Conservation (phyloP, 2,888 invertebrate species). For the Cheilosia soror region DNA sequence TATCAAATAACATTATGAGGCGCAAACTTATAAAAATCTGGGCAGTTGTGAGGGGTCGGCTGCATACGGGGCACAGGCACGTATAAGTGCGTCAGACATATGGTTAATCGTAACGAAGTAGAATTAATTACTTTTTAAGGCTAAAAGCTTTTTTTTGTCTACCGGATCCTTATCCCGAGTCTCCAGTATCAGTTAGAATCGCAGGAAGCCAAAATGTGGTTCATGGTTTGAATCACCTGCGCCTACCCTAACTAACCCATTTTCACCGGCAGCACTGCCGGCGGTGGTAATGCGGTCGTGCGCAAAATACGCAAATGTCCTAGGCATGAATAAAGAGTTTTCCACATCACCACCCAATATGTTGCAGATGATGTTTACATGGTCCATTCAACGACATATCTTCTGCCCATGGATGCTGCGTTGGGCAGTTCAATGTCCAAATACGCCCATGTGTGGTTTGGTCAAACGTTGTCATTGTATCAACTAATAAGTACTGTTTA, state of each 20-base stretch:
- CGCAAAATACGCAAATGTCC: slow-evolving; percentile 68
- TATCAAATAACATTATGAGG: slow-evolving; percentile 57
- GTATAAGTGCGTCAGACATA: slow-evolving; percentile 44
- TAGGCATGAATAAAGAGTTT: slow-evolving; percentile 58
- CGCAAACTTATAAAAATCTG: slow-evolving; percentile 64
- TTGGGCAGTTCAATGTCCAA: slow-evolving; percentile 58
- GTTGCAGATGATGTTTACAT: slow-evolving; percentile 72
- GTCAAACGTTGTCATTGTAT: slow-evolving; percentile 62
- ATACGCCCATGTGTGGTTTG: slow-evolving; percentile 65
- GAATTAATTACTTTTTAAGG: slow-evolving; percentile 54
- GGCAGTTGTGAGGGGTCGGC: slow-evolving; percentile 19
- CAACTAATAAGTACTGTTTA: slow-evolving; percentile 59
- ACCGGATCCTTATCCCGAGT: slow-evolving; percentile 27
- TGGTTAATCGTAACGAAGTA: slow-evolving; percentile 63
- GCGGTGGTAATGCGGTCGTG: slow-evolving; percentile 54
- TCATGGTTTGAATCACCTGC: slow-evolving; percentile 50
- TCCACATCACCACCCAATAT: slow-evolving; percentile 46
- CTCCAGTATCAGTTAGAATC: slow-evolving; percentile 41
- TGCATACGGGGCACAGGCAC: neutral
- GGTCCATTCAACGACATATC: slow-evolving; percentile 44
- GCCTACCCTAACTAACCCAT: slow-evolving; percentile 8
- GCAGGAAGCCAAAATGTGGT: slow-evolving; percentile 30
- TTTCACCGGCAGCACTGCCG: slow-evolving; percentile 7
- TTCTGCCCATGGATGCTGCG: slow-evolving; percentile 45
- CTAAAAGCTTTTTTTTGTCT: slow-evolving; percentile 58